These are phyloP conservation scores for Megathymus violae DNA, from an alignment of 1,140 invertebrate genomes.

Conservation along the genomic window DNA sequence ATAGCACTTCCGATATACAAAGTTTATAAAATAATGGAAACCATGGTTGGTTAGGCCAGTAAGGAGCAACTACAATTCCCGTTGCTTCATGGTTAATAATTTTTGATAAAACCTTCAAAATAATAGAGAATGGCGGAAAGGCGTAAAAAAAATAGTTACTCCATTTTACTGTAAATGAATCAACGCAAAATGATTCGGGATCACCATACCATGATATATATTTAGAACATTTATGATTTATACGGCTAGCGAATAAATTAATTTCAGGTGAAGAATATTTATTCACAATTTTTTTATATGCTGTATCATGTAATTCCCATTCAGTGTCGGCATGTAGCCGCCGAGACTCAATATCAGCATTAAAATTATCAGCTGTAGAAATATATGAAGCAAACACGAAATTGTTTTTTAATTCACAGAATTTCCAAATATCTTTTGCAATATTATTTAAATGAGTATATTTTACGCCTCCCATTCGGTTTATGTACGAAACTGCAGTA, in stretches of 20 bases:
- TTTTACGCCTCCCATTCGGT: not conserved
- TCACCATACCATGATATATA: conserved; percentile 39
- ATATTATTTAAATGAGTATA: not conserved
- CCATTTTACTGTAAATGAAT: conserved; percentile 36
- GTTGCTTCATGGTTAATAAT: conserved; percentile 36
- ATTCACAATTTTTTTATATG: no score
- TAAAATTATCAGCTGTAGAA: not conserved
- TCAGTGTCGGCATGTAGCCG: conserved; percentile 24
- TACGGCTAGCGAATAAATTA: conserved; percentile 31
- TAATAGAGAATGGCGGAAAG: conserved; percentile 45
- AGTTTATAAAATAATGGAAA: no score
- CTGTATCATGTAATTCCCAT: no score
- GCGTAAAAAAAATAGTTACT: conserved; percentile 40
- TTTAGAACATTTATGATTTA: conserved; percentile 32
- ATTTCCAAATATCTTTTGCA: not conserved
- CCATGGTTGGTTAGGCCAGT: conserved; percentile 30
- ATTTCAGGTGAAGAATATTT: no score
- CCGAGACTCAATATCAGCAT: conserved; percentile 18
- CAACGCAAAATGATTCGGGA: conserved; percentile 21
- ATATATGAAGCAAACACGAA: conserved; percentile 9
- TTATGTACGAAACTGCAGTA: conserved; percentile 9
- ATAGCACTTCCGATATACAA: no score
- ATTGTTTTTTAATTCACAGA: not conserved
- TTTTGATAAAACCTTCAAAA: conserved; percentile 33
- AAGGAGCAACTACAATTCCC: conserved; percentile 21